These are phyloP conservation scores for Malurus alboscapulatus DNA, from an alignment of 2,113 vertebrate species.

Conservation along the genomic window DNA sequence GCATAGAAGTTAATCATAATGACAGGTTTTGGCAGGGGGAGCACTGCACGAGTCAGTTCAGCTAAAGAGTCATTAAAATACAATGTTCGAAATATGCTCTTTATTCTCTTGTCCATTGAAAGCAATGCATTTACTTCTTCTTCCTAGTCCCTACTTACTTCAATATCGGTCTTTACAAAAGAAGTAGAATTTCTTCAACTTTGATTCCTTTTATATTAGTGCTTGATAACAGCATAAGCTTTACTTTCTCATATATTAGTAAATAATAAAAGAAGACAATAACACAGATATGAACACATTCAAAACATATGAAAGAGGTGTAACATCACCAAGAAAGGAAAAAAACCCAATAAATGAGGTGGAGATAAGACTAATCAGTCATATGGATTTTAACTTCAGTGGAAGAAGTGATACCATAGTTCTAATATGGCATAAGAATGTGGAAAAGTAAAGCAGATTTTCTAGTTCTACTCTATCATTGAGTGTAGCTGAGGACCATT, in stretches of 20 bases:
- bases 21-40: background rate
- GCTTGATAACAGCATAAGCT: too few relatives aligned
- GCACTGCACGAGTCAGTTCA: accelerated
- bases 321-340: background rate
- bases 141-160: background rate
- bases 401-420: background rate
- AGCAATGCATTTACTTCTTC: background rate
- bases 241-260: too few relatives aligned
- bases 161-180: background rate
- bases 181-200: background rate
- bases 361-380: background rate
- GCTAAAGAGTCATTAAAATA: background rate
- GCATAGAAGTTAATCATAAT: background rate
- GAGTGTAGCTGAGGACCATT: background rate
- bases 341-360: background rate
- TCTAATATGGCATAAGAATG: background rate
- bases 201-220: background rate
- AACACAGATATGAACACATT: background rate
- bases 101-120: background rate
- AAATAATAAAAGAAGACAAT: background rate
- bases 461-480: background rate
- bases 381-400: background rate
- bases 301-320: background rate
- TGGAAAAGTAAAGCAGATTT: background rate
- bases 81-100: background rate